Evolutionary conservation across 2,888 invertebrate genomes (phyloP), one percentile per base, ranked within the genome.

Genomic region (Falcaria lacertinaria): DNA sequence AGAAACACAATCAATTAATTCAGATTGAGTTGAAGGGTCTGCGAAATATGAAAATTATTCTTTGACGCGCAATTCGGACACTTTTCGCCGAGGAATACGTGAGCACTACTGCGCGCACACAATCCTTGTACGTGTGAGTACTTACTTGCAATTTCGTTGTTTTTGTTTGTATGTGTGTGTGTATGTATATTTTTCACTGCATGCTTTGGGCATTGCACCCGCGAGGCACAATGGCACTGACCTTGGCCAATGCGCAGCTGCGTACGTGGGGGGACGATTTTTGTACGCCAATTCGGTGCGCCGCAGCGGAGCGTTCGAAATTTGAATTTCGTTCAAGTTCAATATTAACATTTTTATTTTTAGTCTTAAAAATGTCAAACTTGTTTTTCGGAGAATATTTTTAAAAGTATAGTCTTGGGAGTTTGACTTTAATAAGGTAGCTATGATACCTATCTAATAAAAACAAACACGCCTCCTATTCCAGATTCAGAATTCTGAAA

Each of bases 121-220:
- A 11, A 5, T 34, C 33, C 14, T n/a, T 49, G 40, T 43, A 47
- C 42, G 34, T 50, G 47, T 56, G 54, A 53, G n/a, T n/a, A 44
- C 35, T 17, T 25, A 43, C 45, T 43, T 48, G 57, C 52, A 59
- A 46, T 57, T 48, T 50, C 42, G 48, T 48, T 37, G 34, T 36
- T 35, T 37, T 47, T 45, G 39, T 49, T 51, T 51, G 48, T 49
- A 60, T 55, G 74, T 70, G 75, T 62, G 69, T 64, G 60, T 69
- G 60, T 55, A 74, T 69, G 74, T 62, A 69, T 63, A 60, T 69
- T 81, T 76, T 81, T 85, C 78, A 75, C 70, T 60, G 73, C 69
- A 64, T 69, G 73, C 70, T 70, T 58, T 67, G 28, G 87, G 82
- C 87, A 82, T 82, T 86, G 87, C 86, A 86, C 87, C 80, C 81